These are phyloP conservation scores for Cladorhizidae sp. DNA, from an alignment of 37 sponge, comb jelly and placozoan genomes.

Conservation along the genomic window DNA sequence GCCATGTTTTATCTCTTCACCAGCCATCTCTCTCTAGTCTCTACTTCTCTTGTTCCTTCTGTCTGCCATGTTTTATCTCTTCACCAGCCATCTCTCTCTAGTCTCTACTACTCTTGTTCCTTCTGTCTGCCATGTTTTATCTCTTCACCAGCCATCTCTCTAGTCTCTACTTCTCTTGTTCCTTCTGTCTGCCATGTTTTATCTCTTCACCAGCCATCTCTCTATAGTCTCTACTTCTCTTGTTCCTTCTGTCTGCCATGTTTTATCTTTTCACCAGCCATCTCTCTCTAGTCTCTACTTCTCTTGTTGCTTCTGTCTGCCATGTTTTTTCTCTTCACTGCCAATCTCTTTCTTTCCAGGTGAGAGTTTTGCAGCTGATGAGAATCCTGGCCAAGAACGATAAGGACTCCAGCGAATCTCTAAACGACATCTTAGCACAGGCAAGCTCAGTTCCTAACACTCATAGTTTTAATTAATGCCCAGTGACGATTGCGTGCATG, in stretches of 20 bases:
- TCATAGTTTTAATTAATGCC: too few species aligned
- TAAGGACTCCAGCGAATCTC: conserved; percentile 81
- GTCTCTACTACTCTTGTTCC: too few species aligned
- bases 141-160: too few species aligned
- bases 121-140: too few species aligned
- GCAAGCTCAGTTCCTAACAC: conserved; percentile 20
- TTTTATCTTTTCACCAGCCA: background rate
- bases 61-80: too few species aligned
- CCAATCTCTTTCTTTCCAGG: background rate
- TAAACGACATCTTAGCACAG: conserved; percentile 97
- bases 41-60: too few species aligned
- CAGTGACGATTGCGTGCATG: too few species aligned
- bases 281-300: too few species aligned
- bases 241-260: background rate
- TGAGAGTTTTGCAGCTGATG: conserved; percentile 85
- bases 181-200: background rate
- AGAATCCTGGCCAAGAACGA: conserved; percentile 87
- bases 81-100: too few species aligned
- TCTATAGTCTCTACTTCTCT: background rate
- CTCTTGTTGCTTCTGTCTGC: background rate
- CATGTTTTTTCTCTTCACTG: background rate
- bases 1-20: too few species aligned
- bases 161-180: too few species aligned
- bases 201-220: conserved; percentile 2
- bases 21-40: too few species aligned